A percentile compares a stretch with the other conserved stretches of the same genome.
These are phyloP conservation scores for Dascyllus trimaculatus DNA, from an alignment of 2,113 vertebrate species.

Conservation along the genomic window DNA sequence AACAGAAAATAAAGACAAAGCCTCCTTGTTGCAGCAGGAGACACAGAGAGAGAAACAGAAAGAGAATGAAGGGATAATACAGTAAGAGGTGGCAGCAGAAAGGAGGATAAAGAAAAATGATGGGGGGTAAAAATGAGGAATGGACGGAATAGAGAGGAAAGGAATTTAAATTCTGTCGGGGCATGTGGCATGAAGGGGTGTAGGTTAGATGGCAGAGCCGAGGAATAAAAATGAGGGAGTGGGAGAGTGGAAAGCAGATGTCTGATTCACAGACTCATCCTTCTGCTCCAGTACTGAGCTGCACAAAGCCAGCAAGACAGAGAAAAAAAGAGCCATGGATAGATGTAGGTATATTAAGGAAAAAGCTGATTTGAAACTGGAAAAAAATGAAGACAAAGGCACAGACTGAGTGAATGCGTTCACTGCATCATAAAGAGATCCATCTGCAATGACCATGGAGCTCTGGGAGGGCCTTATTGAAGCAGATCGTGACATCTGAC, in stretches of 20 bases:
- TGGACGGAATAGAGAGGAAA: slow-evolving; percentile 1
- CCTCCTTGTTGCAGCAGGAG: slow-evolving; percentile 20
- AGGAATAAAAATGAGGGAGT: slow-evolving; percentile 55
- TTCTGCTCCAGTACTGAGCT: slow-evolving; percentile 19
- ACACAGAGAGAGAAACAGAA: slow-evolving; percentile 7
- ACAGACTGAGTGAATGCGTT: not conserved
- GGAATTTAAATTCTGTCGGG: slow-evolving; percentile 19
- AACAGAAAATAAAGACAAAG: slow-evolving; percentile 52
- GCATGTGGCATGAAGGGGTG: slow-evolving; percentile 40
- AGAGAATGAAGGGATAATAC: slow-evolving; percentile 11
- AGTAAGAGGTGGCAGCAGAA: slow-evolving; percentile 5
- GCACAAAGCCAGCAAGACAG: slow-evolving; percentile 24
- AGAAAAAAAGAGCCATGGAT: not conserved
- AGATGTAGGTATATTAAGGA: slow-evolving; percentile 22
- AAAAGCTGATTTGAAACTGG: slow-evolving; percentile 20
- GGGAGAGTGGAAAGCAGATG: slow-evolving; percentile 55
- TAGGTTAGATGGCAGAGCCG: slow-evolving; percentile 21
- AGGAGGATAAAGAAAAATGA: slow-evolving; percentile 7
- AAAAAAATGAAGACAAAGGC: slow-evolving; percentile 28
- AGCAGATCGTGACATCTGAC: not conserved
- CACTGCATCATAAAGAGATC: slow-evolving; percentile 6
- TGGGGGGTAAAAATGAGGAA: not conserved
- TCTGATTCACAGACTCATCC: slow-evolving; percentile 50
- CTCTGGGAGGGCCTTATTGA: not conserved
- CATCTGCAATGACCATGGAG: not conserved